A percentile compares a stretch with the other conserved stretches of the same genome.
Evolutionary conservation across 92 coral and sea anemone genomes (phyloP).

Genomic region (Phenganax subtilis): DNA sequence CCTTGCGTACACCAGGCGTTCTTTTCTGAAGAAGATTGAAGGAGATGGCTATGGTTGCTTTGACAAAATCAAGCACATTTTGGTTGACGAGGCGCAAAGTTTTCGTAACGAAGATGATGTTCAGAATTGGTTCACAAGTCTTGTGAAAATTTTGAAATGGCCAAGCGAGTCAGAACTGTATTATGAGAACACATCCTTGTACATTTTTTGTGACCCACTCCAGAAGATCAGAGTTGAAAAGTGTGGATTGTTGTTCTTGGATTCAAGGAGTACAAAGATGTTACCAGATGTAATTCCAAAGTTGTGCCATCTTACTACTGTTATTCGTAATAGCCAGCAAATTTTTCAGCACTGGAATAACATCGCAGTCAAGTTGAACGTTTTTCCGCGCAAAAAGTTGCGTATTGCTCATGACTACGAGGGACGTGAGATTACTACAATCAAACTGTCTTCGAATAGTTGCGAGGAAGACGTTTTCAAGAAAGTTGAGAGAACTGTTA

Average conservation of each 20-base stretch:
- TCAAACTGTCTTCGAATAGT: neutral
- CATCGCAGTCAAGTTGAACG: neutral
- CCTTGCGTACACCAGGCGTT: too few species aligned
- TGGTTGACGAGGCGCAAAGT: neutral
- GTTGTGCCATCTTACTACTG: too few species aligned
- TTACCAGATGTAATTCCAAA: too few species aligned
- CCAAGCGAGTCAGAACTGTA: neutral
- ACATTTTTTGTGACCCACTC: neutral
- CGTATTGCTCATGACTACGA: slow-evolving; percentile 2
- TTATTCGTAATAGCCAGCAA: neutral
- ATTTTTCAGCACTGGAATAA: neutral
- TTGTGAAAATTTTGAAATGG: neutral
- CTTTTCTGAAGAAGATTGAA: neutral
- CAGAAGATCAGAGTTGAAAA: neutral
- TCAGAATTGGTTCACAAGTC: neutral
- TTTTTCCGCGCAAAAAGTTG: neutral
- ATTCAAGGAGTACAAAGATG: neutral
- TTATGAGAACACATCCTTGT: neutral
- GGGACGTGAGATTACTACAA: neutral
- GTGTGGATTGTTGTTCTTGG: neutral
- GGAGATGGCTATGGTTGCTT: neutral
- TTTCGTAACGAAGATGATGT: neutral
- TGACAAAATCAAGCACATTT: neutral
- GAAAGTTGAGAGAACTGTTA: neutral
- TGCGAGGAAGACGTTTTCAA: neutral